Base-by-base conservation (phyloP, 92 coral and sea anemone genomes). In the Porites divaricata region DNA sequence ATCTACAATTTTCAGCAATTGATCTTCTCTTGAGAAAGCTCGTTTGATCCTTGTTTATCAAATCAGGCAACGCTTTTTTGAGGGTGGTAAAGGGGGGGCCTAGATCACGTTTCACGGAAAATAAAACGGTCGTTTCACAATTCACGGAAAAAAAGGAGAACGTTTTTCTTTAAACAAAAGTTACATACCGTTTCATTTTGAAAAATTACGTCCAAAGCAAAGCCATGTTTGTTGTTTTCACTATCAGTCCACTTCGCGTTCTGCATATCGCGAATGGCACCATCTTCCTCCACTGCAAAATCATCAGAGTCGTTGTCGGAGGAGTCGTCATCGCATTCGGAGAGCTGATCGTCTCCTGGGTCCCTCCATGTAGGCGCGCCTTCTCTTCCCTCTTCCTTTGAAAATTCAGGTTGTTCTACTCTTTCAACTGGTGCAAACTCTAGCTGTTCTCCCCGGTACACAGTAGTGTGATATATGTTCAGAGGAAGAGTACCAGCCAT, bases 401-500 rank as follows among this genome's bases (percentile, higher is more conserved):
- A 54, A 74, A 74, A 74, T 74, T 74, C 63, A 21, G 28, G 63
- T 74, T 41, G 63, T 74, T 54, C 62, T 74, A 9, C 50, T 25
- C 19, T 69, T 69, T 62, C 66, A n/a, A 69, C 78, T 53, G 48
- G 50, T n/a, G 78, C 63, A 74, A 74, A 81, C 77, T 64, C 85
- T 8, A 67, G 77, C 48, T 41, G 49, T 70, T 81, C 85, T 81
- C 77, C 76, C 62, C 26, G 23, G 49, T 22, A 57, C 57, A 70
- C 63, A 52, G 86, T 58, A 70, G 72, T 83, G 65, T 75, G 70
- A 67, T 83, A 74, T 75, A 75, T 75, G 80, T 83, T 83, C 76
- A 83, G 75, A 63, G 88, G 85, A 63, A 83, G 80, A 67, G 87
- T 83, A 9, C 67, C 87, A 72, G 87, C 78, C 80, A 73, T 62